A percentile compares a stretch with the other conserved stretches of the same genome.
Evolutionary conservation across 2,113 vertebrate genomes (phyloP).

Genomic region (Cololabis saira): DNA sequence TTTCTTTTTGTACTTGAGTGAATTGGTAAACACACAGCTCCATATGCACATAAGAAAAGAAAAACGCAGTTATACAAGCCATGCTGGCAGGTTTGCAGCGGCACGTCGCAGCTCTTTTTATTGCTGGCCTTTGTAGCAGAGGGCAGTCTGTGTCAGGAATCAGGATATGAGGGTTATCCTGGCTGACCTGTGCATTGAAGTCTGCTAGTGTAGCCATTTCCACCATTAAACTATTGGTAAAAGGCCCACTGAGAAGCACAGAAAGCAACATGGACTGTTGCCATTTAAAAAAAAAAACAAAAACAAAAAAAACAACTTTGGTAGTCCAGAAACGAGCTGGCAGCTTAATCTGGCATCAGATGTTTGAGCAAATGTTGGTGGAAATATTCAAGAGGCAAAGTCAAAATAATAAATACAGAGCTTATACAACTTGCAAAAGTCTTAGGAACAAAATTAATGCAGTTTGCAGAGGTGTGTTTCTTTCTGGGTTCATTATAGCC

Average conservation of each 20-base stretch:
- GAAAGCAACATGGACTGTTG: slow-evolving; percentile 13
- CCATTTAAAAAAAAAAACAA: background rate
- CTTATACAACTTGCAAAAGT: slow-evolving; percentile 15
- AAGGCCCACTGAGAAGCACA: slow-evolving; percentile 39
- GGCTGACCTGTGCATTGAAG: slow-evolving; percentile 81
- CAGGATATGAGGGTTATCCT: slow-evolving; percentile 88
- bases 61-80: slow-evolving; percentile 13
- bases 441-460: slow-evolving; percentile 7
- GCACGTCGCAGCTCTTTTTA: slow-evolving; percentile 67
- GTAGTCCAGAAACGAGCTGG: slow-evolving; percentile 27
- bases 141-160: slow-evolving; percentile 80
- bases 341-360: slow-evolving; percentile 35
- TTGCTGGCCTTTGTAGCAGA: slow-evolving; percentile 73
- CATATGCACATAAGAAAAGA: no score
- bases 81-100: slow-evolving; percentile 39
- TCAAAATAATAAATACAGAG: slow-evolving; percentile 15
- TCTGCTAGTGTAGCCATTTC: slow-evolving; percentile 64
- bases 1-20: background rate
- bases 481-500: background rate
- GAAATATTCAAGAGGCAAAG: slow-evolving; percentile 10
- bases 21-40: background rate
- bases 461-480: slow-evolving; percentile 1
- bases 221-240: slow-evolving; percentile 49
- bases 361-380: slow-evolving; percentile 30
- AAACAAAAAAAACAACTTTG: slow-evolving; percentile 19